phyloP scores from a whole-genome alignment of 1,140 invertebrate genomes.

The Tachypleus tridentatus region DNA sequence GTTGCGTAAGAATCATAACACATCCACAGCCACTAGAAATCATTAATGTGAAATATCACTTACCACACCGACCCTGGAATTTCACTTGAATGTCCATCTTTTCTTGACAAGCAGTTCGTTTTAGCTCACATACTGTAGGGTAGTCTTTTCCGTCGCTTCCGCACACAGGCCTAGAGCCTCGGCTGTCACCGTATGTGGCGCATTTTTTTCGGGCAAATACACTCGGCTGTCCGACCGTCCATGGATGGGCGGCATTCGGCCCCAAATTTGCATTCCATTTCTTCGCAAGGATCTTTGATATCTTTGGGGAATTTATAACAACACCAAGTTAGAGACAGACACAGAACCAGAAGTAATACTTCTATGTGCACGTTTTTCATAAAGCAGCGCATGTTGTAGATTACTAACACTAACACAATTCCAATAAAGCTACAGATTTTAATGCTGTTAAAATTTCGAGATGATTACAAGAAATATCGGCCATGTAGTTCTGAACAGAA shows the following conservation, averaged over 20 bases:
- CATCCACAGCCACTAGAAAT: too few relatives aligned
- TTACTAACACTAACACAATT: too few relatives aligned
- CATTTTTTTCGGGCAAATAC: conserved; percentile 58
- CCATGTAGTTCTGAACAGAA: too few relatives aligned
- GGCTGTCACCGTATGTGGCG: conserved; percentile 62
- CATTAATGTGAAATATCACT: conserved; percentile 40
- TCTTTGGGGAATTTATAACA: conserved; percentile 47
- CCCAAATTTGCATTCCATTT: conserved; percentile 56
- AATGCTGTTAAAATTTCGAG: too few relatives aligned
- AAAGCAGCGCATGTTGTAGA: too few relatives aligned
- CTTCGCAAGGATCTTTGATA: conserved; percentile 59
- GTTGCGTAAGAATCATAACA: too few relatives aligned
- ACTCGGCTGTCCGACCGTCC: conserved; percentile 55
- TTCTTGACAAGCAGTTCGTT: conserved; percentile 53
- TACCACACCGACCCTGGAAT: conserved; percentile 79
- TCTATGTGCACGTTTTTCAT: too few relatives aligned
- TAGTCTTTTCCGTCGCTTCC: conserved; percentile 41
- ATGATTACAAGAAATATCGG: too few relatives aligned
- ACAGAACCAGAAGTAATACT: too few relatives aligned
- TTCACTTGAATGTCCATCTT: conserved; percentile 66
- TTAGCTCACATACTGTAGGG: conserved; percentile 63
- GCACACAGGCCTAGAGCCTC: conserved; percentile 56
- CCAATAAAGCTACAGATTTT: too few relatives aligned
- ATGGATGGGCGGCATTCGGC: conserved; percentile 57
- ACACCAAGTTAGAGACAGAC: conserved; percentile 22